phyloP scores from a whole-genome alignment of 2,797 vertebrate genomes.

The Trematomus bernacchii region DNA sequence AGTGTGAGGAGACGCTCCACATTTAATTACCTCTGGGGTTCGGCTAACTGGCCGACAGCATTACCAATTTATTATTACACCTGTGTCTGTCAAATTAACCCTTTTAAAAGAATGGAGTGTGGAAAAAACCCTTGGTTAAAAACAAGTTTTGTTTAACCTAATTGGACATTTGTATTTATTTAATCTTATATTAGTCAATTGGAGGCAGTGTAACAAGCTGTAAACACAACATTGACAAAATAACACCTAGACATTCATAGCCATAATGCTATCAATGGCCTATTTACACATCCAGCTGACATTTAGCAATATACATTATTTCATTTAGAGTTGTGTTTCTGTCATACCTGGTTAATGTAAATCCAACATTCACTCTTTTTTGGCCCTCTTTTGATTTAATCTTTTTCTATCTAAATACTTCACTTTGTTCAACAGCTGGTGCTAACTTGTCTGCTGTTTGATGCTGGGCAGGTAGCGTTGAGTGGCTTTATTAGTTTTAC shows the following conservation, averaged over 20 bases:
- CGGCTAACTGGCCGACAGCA: slow-evolving; percentile 32
- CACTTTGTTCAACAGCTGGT: not conserved
- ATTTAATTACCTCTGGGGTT: slow-evolving; percentile 45
- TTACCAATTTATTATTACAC: slow-evolving; percentile 41
- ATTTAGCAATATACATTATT: not conserved
- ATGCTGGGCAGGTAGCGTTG: too few relatives aligned
- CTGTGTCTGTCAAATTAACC: slow-evolving; percentile 19
- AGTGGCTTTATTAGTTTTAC: slow-evolving; percentile 3
- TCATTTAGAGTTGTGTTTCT: not conserved
- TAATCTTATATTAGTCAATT: not conserved
- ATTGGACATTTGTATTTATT: not conserved
- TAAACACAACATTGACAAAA: not conserved
- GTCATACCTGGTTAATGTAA: not conserved
- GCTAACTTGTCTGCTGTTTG: not conserved
- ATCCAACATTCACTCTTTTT: not conserved
- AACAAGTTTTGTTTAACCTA: not conserved
- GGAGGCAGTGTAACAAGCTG: not conserved
- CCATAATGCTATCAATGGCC: not conserved
- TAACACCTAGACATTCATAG: not conserved
- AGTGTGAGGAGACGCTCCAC: slow-evolving; percentile 34
- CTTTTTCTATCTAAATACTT: not conserved
- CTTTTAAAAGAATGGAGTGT: slow-evolving; percentile 16
- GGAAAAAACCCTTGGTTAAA: not conserved
- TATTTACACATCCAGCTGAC: not conserved
- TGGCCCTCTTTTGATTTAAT: not conserved